Conservation (phyloP, 2,797 vertebrate genomes). For the Characodon lateralis region DNA sequence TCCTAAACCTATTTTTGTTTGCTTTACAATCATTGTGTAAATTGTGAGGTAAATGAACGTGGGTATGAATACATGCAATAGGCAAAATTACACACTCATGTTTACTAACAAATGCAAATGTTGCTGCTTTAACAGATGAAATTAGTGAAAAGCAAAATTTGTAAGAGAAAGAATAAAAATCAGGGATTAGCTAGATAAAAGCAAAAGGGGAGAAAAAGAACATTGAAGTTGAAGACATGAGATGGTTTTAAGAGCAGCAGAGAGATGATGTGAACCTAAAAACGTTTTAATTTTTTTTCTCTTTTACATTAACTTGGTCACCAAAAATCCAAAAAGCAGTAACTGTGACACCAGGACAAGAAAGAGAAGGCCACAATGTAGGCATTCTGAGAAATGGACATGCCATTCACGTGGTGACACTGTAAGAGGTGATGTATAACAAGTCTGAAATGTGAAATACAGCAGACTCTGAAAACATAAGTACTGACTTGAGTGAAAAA, state of each 20-base stretch:
- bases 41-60: background rate
- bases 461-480: slow-evolving; percentile 4
- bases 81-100: background rate
- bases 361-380: slow-evolving; percentile 4
- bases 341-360: slow-evolving; percentile 21
- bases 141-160: slow-evolving; percentile 13
- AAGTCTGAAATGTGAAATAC: slow-evolving; percentile 10
- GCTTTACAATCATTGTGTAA: background rate
- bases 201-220: slow-evolving; percentile 8
- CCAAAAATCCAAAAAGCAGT: slow-evolving; percentile 1
- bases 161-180: slow-evolving; percentile 8
- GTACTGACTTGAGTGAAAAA: slow-evolving; percentile 8
- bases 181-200: slow-evolving; percentile 12
- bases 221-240: slow-evolving; percentile 21
- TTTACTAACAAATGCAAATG: background rate
- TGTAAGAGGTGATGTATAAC: slow-evolving; percentile 16
- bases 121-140: background rate
- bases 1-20: background rate
- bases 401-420: slow-evolving; percentile 14
- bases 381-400: slow-evolving; percentile 11
- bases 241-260: background rate
- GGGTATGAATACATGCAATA: background rate
- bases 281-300: slow-evolving; percentile 15
- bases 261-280: slow-evolving; percentile 11
- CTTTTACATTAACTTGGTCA: background rate